Evolutionary conservation across 2,888 invertebrate genomes (phyloP).

Genomic region (Melanchra persicariae): DNA sequence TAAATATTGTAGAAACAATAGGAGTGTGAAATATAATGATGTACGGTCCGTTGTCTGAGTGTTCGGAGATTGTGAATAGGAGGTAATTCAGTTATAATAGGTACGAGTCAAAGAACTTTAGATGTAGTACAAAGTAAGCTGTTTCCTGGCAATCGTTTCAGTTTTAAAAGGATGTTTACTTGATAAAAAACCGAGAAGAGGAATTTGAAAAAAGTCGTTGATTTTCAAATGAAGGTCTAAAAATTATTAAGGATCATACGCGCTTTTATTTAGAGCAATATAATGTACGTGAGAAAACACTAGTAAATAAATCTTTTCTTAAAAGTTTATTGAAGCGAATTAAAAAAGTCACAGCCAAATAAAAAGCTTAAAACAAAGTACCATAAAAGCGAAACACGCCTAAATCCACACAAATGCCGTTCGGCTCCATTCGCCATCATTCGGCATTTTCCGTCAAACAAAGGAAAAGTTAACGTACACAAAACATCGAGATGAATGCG

Average conservation of each 20-base stretch:
- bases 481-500: slow-evolving; percentile 55
- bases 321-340: background rate
- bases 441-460: slow-evolving; percentile 47
- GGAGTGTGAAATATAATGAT: slow-evolving; percentile 62
- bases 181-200: background rate
- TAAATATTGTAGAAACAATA: slow-evolving; percentile 61
- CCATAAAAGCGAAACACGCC: background rate
- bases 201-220: background rate
- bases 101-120: slow-evolving; percentile 55
- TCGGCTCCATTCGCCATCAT: slow-evolving; percentile 15
- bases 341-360: background rate
- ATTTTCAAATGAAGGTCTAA: too few relatives aligned
- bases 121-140: slow-evolving; percentile 12
- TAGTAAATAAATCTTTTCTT: too few relatives aligned
- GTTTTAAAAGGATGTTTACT: background rate
- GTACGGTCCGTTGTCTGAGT: slow-evolving; percentile 50
- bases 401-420: slow-evolving; percentile 7
- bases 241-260: background rate
- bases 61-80: slow-evolving; percentile 49
- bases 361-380: background rate
- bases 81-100: slow-evolving; percentile 56
- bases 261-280: background rate
- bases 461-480: slow-evolving; percentile 38
- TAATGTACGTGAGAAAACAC: background rate
- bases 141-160: slow-evolving; percentile 3